Evolutionary conservation across 2,797 vertebrate genomes (phyloP).

Genomic region (Pseudotriccus pelzelni): DNA sequence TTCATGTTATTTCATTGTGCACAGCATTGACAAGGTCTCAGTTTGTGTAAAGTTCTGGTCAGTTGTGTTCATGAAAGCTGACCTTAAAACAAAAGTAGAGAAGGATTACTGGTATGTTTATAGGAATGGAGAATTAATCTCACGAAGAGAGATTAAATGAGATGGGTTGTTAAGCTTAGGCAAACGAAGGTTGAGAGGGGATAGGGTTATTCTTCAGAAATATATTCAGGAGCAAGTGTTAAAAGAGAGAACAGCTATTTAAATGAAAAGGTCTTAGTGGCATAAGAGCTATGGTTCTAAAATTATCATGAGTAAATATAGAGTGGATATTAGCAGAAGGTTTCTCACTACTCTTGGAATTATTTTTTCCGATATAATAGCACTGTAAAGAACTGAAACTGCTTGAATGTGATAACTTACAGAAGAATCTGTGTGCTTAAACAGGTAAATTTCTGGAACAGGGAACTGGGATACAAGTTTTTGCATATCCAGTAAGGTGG

Average conservation of each 20-base stretch:
- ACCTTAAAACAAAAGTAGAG: neutral
- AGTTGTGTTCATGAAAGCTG: neutral
- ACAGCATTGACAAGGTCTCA: neutral
- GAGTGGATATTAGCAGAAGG: neutral
- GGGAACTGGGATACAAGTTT: neutral
- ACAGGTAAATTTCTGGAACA: neutral
- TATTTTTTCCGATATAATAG: neutral
- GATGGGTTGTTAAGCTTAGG: neutral
- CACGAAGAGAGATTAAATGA: neutral
- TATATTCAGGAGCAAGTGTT: neutral
- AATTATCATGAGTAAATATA: neutral
- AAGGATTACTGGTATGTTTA: neutral
- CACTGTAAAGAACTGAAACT: neutral
- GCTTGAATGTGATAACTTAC: neutral
- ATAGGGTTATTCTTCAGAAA: neutral
- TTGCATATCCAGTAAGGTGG: neutral
- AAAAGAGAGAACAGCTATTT: neutral
- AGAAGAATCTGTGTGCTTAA: neutral
- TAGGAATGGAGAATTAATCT: neutral
- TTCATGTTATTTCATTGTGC: neutral
- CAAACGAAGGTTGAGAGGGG: neutral
- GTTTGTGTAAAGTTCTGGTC: neutral
- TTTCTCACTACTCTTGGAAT: neutral
- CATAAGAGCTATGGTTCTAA: neutral
- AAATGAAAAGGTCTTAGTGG: neutral